These are phyloP conservation scores for Loxodonta africana DNA, from an alignment of 2,113 vertebrate species.

Conservation along the genomic window DNA sequence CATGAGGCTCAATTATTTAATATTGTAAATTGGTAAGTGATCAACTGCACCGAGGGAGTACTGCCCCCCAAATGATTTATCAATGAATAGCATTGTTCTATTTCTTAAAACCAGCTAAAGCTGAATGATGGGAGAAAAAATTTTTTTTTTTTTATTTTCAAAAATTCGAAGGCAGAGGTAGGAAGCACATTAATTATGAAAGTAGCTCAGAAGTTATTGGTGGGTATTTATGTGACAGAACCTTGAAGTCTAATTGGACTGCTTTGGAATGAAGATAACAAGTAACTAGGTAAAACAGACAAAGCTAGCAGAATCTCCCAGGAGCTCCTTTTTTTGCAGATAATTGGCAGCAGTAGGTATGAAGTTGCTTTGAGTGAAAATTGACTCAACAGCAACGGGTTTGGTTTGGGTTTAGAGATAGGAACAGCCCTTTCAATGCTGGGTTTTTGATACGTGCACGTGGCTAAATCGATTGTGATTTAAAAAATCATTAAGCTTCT, in stretches of 20 bases:
- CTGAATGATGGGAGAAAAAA: not conserved
- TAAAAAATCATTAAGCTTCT: not conserved
- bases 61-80: not conserved
- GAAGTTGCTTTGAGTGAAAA: not conserved
- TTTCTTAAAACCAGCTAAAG: conserved; percentile 19
- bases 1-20: not conserved
- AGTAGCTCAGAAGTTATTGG: not conserved
- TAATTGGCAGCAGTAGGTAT: not conserved
- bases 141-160: not conserved
- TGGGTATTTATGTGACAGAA: not conserved
- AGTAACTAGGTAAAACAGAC: not conserved
- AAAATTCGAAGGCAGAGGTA: not conserved
- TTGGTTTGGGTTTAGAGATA: not conserved
- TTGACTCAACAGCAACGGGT: too few relatives aligned
- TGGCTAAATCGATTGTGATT: not conserved
- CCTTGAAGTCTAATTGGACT: not conserved
- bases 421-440: not conserved
- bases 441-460: not conserved
- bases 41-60: not conserved
- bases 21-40: not conserved
- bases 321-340: not conserved
- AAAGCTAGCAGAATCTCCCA: not conserved
- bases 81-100: not conserved
- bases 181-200: not conserved
- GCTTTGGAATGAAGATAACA: not conserved